phyloP scores from a whole-genome alignment of 1,140 invertebrate species.

The Lepidurus packardi region DNA sequence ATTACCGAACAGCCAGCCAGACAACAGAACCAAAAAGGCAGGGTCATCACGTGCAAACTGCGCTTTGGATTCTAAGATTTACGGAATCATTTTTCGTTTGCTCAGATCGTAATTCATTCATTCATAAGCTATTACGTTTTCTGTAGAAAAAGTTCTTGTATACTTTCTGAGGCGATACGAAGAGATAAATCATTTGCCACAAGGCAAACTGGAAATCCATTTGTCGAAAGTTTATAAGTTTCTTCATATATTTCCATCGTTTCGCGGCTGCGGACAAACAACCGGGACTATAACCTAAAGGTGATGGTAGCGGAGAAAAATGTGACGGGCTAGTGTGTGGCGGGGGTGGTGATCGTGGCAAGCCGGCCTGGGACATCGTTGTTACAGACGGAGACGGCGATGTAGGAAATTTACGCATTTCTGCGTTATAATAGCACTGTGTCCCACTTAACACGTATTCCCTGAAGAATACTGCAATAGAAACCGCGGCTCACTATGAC shows the following conservation, averaged over 20 bases:
- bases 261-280: constrained; percentile 82
- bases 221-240: constrained; percentile 88
- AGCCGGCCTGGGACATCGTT: neutral
- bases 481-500: no score
- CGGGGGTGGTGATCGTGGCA: neutral
- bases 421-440: neutral
- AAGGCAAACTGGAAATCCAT: constrained; percentile 99
- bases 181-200: constrained; percentile 98
- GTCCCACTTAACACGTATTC: no score
- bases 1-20: constrained; percentile 76
- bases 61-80: constrained; percentile 80
- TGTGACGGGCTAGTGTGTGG: neutral
- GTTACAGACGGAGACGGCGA: constrained; percentile 1
- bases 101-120: constrained; percentile 6
- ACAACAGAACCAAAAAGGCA: constrained; percentile 90
- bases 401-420: constrained; percentile 15
- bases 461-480: no score
- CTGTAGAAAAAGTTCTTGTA: constrained; percentile 97
- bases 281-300: constrained; percentile 51
- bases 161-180: constrained; percentile 93
- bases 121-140: constrained; percentile 70
- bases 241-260: constrained; percentile 83
- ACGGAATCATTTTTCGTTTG: constrained; percentile 12
- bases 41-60: constrained; percentile 99
- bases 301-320: neutral